phyloP scores from a whole-genome alignment of 2,888 invertebrate species.

The Aromia moschata region DNA sequence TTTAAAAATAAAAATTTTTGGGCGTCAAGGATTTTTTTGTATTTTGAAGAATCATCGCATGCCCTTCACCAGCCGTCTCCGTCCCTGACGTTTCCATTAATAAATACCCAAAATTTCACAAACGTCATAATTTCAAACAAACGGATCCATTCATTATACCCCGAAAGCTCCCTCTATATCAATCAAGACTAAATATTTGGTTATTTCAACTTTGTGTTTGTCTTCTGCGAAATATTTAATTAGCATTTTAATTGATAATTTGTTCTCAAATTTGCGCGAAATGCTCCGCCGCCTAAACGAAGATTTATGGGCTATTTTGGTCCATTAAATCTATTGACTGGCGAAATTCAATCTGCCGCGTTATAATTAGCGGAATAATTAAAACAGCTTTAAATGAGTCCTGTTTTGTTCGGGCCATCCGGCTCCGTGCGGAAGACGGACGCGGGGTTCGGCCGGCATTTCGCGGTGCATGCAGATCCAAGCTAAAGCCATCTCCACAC shows the following conservation, averaged over 20 bases:
- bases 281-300: conserved; percentile 8
- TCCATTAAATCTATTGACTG: conserved; percentile 25
- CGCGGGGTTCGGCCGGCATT: conserved; percentile 43
- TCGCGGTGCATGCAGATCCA: conserved; percentile 41
- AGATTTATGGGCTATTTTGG: conserved; percentile 21
- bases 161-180: conserved; percentile 3
- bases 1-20: too few species aligned
- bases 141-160: neutral
- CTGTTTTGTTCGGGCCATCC: conserved; percentile 16
- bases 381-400: conserved; percentile 25
- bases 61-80: neutral
- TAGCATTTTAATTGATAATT: conserved; percentile 18
- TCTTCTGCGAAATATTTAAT: conserved; percentile 13
- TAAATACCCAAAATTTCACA: neutral
- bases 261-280: conserved; percentile 10
- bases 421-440: conserved; percentile 27
- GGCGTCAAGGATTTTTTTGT: too few species aligned
- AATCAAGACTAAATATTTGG: conserved; percentile 8
- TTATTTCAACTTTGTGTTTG: conserved; percentile 8
- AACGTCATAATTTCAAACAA: conserved; percentile 1
- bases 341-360: conserved; percentile 20
- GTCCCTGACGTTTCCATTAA: neutral
- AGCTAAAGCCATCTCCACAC: too few species aligned
- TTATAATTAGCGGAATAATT: conserved; percentile 31
- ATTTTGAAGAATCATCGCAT: too few species aligned